These are phyloP conservation scores for Cerastis leucographa DNA, from an alignment of 2,888 invertebrate genomes.

Conservation along the genomic window DNA sequence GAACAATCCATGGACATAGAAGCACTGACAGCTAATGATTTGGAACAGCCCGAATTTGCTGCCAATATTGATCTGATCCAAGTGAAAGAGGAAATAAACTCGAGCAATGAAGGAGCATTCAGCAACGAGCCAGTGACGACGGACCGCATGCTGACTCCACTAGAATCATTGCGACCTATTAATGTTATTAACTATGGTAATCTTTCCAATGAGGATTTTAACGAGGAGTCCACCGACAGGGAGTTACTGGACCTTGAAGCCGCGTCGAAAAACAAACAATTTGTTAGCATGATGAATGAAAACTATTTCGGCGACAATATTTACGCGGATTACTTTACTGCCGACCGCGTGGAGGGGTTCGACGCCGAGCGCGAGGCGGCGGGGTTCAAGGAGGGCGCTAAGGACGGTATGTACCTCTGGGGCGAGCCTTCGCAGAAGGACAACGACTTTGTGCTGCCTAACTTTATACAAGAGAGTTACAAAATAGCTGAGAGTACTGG, in stretches of 20 bases:
- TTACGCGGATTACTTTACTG: constrained; percentile 87
- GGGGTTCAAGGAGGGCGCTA: constrained; percentile 78
- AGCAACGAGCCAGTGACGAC: constrained; percentile 78
- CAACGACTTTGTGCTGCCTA: constrained; percentile 85
- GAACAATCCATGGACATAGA: constrained; percentile 86
- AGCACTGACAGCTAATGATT: constrained; percentile 75
- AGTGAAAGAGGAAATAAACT: constrained; percentile 85
- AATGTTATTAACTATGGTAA: constrained; percentile 85
- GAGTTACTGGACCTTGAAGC: constrained; percentile 85
- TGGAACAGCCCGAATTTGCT: constrained; percentile 70
- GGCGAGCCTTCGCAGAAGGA: constrained; percentile 86
- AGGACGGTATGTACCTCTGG: constrained; percentile 83
- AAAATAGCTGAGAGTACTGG: constrained; percentile 84
- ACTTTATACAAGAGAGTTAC: constrained; percentile 87
- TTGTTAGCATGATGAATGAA: constrained; percentile 88
- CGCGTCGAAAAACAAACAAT: constrained; percentile 85
- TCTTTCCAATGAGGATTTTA: constrained; percentile 81
- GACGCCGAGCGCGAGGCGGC: constrained; percentile 78
- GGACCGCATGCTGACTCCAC: constrained; percentile 73
- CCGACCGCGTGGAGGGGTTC: constrained; percentile 85
- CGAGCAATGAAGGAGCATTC: constrained; percentile 81
- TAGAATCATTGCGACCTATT: constrained; percentile 84
- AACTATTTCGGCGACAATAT: constrained; percentile 89
- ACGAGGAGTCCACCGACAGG: constrained; percentile 84
- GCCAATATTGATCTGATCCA: constrained; percentile 74